Base-by-base conservation (phyloP, 1,140 invertebrate species). In the Teleopsis dalmanni region DNA sequence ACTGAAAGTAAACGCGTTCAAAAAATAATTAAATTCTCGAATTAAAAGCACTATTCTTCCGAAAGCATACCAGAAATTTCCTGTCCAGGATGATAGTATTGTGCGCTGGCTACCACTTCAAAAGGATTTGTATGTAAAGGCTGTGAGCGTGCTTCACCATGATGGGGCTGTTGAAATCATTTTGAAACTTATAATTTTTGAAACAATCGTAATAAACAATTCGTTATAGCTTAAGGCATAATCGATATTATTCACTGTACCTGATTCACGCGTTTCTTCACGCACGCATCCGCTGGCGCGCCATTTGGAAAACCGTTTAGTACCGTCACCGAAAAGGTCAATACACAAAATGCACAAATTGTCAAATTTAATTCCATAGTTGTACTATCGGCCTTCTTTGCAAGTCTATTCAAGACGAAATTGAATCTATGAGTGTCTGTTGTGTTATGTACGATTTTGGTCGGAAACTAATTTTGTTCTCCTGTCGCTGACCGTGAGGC, bases 261-360 rank as follows among this genome's bases (percentile, higher is more conserved):
- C n/a, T n/a, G 81, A 71, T 86, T 87, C 1, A 79, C 76, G 19
- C 77, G 73, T 18, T 79, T 75, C 57, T 85, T 85, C 0, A 87
- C 84, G 59, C 85, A 88, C 18, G 82, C 79, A 61, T 87, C 85
- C 9, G 86, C 78, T 0, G 85, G 85, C 4, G 82, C 84, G 9
- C 85, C 85, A 56, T 87, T 83, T 0, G 84, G 85, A 57, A 88
- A 87, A 25, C 62, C 75, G 16, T 41, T 27, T 6, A 46, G 4
- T 2, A 45, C 25, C 14, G 35, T 14, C 34, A 38, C 2, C 8
- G 18, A 11, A 29, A 21, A 26, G 6, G 25, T 19, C 34, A 38
- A 23, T 47, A 22, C 47, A n/a, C 13, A 34, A 41, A 41, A 33
- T 10, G 34, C 23, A 2, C 35, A 38, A 27, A 16, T 38, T 16